phyloP scores from a whole-genome alignment of 2,113 vertebrate species.

The Myotis lucifugus region DNA sequence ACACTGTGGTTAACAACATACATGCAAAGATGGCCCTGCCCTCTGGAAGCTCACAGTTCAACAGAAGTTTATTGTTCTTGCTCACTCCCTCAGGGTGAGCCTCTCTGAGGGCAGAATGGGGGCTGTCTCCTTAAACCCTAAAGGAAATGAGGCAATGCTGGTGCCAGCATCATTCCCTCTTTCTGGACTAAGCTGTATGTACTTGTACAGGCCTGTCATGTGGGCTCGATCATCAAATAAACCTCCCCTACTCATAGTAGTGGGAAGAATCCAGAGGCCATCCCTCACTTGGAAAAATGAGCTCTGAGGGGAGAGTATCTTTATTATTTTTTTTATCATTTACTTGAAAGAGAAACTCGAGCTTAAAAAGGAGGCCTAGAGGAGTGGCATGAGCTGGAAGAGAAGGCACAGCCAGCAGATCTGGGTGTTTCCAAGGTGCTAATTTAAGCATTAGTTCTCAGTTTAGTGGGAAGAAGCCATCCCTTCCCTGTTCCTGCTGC shows the following conservation, averaged over 20 bases:
- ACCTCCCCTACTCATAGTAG: neutral
- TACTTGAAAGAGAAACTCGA: slow-evolving; percentile 62
- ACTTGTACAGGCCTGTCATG: neutral
- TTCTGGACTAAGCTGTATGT: neutral
- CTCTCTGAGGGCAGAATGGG: neutral
- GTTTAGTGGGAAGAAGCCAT: slow-evolving; percentile 71
- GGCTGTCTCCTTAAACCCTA: neutral
- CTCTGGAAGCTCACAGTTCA: neutral
- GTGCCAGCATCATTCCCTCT: neutral
- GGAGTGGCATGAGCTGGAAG: slow-evolving; percentile 40
- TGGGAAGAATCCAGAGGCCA: slow-evolving; percentile 23
- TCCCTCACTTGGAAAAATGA: slow-evolving; percentile 48
- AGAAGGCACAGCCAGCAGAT: slow-evolving; percentile 50
- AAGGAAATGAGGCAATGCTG: neutral
- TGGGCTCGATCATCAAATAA: slow-evolving; percentile 39
- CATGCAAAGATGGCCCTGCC: neutral
- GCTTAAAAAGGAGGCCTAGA: slow-evolving; percentile 52
- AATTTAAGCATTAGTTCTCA: slow-evolving; percentile 78
- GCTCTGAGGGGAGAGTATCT: neutral
- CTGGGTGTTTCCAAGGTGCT: slow-evolving; percentile 76
- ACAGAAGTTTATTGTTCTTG: slow-evolving; percentile 33
- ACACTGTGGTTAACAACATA: slow-evolving; percentile 12
- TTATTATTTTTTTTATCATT: neutral
- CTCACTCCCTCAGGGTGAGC: neutral
- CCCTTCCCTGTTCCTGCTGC: slow-evolving; percentile 60